Conservation (phyloP, 2,113 vertebrate genomes). For the Poicephalus gulielmi region DNA sequence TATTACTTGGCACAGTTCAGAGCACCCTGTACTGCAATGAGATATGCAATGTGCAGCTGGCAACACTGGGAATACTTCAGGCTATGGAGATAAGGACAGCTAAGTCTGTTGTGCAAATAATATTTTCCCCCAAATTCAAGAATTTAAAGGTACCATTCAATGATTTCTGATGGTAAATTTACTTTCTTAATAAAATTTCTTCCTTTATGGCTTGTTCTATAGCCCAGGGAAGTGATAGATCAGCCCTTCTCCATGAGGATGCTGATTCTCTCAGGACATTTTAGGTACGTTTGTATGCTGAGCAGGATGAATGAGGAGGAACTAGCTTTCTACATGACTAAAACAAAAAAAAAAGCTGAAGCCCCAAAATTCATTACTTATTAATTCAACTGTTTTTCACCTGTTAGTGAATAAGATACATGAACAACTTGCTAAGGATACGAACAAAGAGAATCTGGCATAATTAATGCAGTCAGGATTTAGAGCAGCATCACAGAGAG, state of each 20-base stretch:
- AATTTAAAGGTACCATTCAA: conserved; percentile 10
- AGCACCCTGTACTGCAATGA: conserved; percentile 1
- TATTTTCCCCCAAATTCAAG: conserved; percentile 20
- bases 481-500: background rate
- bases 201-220: background rate
- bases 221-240: background rate
- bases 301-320: background rate
- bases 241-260: background rate
- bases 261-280: background rate
- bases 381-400: background rate
- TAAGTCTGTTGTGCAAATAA: background rate
- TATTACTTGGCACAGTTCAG: conserved; percentile 62
- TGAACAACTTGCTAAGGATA: background rate
- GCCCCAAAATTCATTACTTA: background rate
- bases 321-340: background rate
- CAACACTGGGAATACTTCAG: background rate
- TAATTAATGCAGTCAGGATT: background rate
- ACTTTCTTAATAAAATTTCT: background rate
- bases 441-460: background rate
- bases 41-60: conserved; percentile 29
- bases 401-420: background rate
- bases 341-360: background rate
- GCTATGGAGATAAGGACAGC: conserved; percentile 31
- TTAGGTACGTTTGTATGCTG: background rate
- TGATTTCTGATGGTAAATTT: conserved; percentile 14